Evolutionary conservation across 2,113 vertebrate species (phyloP).

Genomic region (Scopus umbretta): DNA sequence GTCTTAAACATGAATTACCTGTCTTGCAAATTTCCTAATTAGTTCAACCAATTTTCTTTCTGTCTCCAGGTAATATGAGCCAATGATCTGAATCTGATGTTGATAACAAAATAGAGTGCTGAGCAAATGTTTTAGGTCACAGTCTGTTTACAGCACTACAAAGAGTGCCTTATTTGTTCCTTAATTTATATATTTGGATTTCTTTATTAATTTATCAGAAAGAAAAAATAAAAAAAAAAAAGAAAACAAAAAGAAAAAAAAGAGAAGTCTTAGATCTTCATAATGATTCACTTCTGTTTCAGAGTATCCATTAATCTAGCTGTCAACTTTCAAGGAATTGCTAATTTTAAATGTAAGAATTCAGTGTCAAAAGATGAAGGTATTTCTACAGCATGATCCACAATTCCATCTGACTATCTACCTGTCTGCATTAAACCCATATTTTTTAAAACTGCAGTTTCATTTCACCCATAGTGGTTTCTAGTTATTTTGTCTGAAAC

Average conservation of each 20-base stretch:
- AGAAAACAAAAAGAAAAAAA: too few species aligned
- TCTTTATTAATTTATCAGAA: not conserved
- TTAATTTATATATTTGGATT: slow-evolving; percentile 14
- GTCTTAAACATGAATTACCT: slow-evolving; percentile 57
- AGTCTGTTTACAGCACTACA: slow-evolving; percentile 37
- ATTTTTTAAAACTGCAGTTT: not conserved
- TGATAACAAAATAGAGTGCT: slow-evolving; percentile 51
- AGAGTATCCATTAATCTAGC: not conserved
- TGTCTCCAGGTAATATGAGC: slow-evolving; percentile 62
- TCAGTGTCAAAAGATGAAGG: not conserved
- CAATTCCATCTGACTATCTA: not conserved
- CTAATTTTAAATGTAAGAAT: not conserved
- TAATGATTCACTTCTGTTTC: not conserved
- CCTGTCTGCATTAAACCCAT: not conserved
- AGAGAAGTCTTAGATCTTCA: not conserved
- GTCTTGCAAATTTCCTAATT: slow-evolving; percentile 55
- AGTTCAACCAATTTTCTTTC: slow-evolving; percentile 61
- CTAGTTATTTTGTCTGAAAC: not conserved
- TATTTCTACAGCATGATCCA: not conserved
- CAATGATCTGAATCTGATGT: slow-evolving; percentile 66
- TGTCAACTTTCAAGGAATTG: not conserved
- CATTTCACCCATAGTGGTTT: not conserved
- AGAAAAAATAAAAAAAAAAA: too few species aligned
- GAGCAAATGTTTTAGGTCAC: slow-evolving; percentile 66
- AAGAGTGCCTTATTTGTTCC: not conserved